These are phyloP conservation scores for Pomatostomus ruficeps DNA, from an alignment of 2,113 vertebrate species.

Conservation along the genomic window DNA sequence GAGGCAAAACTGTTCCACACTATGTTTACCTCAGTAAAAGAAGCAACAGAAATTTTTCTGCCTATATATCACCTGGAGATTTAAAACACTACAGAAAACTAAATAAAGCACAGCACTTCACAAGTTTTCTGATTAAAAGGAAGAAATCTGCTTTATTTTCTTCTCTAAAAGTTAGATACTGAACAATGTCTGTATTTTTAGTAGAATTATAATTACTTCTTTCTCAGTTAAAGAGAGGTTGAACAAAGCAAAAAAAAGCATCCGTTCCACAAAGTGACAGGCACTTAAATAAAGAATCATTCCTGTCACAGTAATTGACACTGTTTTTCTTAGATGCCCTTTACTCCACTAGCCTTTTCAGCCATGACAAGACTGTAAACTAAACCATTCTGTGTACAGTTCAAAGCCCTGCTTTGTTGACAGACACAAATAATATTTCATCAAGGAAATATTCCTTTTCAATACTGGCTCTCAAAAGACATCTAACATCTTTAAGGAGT, in stretches of 20 bases:
- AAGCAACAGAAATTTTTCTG: neutral
- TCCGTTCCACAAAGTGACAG: neutral
- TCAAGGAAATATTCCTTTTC: neutral
- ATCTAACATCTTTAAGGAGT: neutral
- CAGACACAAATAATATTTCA: neutral
- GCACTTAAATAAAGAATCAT: neutral
- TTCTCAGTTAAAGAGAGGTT: neutral
- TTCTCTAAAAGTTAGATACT: neutral
- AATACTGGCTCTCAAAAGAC: neutral
- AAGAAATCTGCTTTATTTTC: neutral
- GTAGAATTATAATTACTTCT: neutral
- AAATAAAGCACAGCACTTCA: neutral
- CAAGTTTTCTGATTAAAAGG: neutral
- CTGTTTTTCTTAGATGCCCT: neutral
- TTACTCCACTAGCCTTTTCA: neutral
- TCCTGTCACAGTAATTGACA: neutral
- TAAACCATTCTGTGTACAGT: neutral
- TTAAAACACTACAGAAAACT: neutral
- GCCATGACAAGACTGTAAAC: neutral
- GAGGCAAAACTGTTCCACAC: neutral
- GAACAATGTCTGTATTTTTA: neutral
- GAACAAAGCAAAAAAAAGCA: neutral
- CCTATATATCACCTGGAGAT: neutral
- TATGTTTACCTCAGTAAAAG: neutral
- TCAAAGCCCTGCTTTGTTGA: neutral